These are phyloP conservation scores for Danionella dracula DNA, from an alignment of 2,797 vertebrate genomes.

Conservation along the genomic window DNA sequence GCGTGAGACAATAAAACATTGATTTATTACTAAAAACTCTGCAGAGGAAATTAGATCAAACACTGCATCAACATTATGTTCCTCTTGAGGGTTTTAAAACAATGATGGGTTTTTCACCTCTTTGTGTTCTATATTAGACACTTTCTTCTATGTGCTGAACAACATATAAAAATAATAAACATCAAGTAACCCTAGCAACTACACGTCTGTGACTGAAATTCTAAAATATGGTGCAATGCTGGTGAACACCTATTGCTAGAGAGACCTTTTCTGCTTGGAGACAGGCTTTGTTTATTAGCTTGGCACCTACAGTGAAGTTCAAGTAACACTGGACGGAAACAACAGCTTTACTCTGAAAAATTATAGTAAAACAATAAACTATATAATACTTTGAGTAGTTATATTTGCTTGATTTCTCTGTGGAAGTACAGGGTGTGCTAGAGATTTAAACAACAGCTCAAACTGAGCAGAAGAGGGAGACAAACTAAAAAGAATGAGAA, in stretches of 20 bases:
- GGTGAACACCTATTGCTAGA: too few species aligned
- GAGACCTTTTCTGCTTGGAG: too few species aligned
- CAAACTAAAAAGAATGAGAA: not conserved
- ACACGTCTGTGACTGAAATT: too few species aligned
- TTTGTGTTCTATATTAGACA: not conserved
- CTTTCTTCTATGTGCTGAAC: not conserved
- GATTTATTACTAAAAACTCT: constrained; percentile 35
- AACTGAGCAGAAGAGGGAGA: constrained; percentile 12
- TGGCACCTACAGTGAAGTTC: too few species aligned
- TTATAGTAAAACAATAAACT: too few species aligned
- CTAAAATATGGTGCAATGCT: too few species aligned
- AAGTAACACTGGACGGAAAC: too few species aligned
- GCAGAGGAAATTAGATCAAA: constrained; percentile 11
- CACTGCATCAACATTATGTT: constrained; percentile 8
- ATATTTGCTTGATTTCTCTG: not conserved
- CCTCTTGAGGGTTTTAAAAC: constrained; percentile 20
- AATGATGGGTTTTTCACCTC: not conserved
- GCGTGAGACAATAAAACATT: constrained; percentile 10
- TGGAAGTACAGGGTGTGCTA: not conserved
- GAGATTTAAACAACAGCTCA: not conserved
- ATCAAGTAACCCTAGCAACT: too few species aligned
- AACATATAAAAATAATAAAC: constrained; percentile 1
- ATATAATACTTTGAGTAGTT: too few species aligned
- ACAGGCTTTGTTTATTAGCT: too few species aligned
- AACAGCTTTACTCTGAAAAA: too few species aligned